Base-by-base conservation (phyloP, 35 echinoderm and acorn worm species). In the Patiria miniata region DNA sequence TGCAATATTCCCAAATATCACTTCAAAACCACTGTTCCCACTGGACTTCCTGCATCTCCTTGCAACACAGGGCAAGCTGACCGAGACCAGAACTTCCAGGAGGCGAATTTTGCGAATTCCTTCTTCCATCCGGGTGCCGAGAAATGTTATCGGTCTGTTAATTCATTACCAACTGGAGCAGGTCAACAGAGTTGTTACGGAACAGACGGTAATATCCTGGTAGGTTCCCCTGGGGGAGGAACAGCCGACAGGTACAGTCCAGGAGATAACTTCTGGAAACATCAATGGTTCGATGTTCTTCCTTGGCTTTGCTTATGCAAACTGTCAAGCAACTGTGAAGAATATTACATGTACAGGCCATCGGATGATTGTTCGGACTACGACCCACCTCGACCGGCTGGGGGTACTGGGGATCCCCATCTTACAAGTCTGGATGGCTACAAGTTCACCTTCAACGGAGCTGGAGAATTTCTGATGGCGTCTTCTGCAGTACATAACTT, bases 361-460 rank as follows among this genome's bases (percentile, higher is more conserved):
- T 89, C 91, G 3, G 81, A 83, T 79, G 81, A 88, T 52, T 88
- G 91, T 47, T 38, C 44, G 17, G 39, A 30, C 0, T 93, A 93
- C 42, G 50, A 37, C 3, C 91, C 91, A 26, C 91, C 91, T 40
- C 21, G 21, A 38, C 61, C 86, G 34, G 80, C 86, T 22, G 30
- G 61, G 17, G 91, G 91, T 2, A 78, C 56, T 32, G 91, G 91
- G 44, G 91, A 93, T 80, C 91, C 91, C 16, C 91, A 93, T 53
- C 29, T 93, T 34, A 85, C 56, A 53, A 93, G 34, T 69, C 86
- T 93, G 22, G 91, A 93, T 52, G 52, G 77, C 29, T 83, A 88
- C 21, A 77, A 88, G 37, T 93, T 85, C 51, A 93, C 91, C 26
- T 93, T 93, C 47, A 93, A 93, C 61, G 91, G 86, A 36, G 91